Conservation (phyloP, 2,888 invertebrate genomes). For the Priocnemis perturbator region DNA sequence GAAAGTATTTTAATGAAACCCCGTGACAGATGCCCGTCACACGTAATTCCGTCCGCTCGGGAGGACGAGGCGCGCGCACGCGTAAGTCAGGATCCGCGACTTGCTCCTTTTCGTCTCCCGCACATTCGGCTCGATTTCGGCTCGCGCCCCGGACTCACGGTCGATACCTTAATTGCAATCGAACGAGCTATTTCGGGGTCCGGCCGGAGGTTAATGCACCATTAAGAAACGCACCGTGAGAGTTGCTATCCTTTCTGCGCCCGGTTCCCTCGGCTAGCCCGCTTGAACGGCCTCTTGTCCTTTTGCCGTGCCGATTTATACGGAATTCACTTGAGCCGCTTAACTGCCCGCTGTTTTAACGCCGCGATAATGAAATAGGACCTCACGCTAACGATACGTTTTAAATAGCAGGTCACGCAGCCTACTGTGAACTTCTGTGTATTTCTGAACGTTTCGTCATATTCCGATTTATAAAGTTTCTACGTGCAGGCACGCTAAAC, state of each 20-base stretch:
- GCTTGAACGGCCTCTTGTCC: background rate
- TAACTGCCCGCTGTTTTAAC: background rate
- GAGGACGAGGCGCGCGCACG: too few species aligned
- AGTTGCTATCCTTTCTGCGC: background rate
- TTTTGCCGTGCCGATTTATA: background rate
- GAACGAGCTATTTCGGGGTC: constrained; percentile 42
- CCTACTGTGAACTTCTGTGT: too few species aligned
- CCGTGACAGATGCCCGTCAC: constrained; percentile 43
- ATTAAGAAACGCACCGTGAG: constrained; percentile 36
- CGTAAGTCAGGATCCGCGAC: background rate
- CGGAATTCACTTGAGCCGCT: background rate
- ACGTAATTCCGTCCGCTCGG: constrained; percentile 28
- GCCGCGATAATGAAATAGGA: too few species aligned
- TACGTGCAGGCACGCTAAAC: too few species aligned
- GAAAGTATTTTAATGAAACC: constrained; percentile 46
- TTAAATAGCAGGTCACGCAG: too few species aligned
- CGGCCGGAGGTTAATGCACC: constrained; percentile 49
- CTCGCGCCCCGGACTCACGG: constrained; percentile 39
- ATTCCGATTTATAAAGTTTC: too few species aligned
- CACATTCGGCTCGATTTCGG: background rate
- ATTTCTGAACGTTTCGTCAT: too few species aligned
- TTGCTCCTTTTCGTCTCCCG: background rate
- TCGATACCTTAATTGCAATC: constrained; percentile 50
- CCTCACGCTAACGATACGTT: too few species aligned
- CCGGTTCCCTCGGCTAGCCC: background rate